Conservation (phyloP, 2,888 invertebrate species). For the Drosophila ochracea region DNA sequence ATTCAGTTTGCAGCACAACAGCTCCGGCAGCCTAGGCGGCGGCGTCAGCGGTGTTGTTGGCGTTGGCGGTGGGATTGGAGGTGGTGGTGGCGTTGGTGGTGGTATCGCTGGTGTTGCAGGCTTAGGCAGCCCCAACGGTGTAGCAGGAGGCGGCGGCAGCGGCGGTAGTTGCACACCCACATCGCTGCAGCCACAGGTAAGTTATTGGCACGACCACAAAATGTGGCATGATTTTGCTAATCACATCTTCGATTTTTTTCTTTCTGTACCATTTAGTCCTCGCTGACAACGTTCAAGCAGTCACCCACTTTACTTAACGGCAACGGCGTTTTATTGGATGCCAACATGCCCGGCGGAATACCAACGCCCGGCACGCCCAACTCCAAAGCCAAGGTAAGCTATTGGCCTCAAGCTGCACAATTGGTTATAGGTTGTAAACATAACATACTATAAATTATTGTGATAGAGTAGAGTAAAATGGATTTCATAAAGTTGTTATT, state of each 20-base stretch:
- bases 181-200: slow-evolving; percentile 84
- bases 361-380: slow-evolving; percentile 92
- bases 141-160: slow-evolving; percentile 38
- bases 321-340: slow-evolving; percentile 84
- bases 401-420: not conserved
- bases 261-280: slow-evolving; percentile 71
- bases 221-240: not conserved
- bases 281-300: slow-evolving; percentile 85
- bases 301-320: slow-evolving; percentile 85
- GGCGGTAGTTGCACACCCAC: slow-evolving; percentile 84
- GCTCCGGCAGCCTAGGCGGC: slow-evolving; percentile 85
- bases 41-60: slow-evolving; percentile 35
- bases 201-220: slow-evolving; percentile 4
- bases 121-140: slow-evolving; percentile 46
- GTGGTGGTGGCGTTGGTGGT: slow-evolving; percentile 22
- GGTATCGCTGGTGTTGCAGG: slow-evolving; percentile 52
- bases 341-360: slow-evolving; percentile 89
- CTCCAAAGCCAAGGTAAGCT: slow-evolving; percentile 90
- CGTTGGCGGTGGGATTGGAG: slow-evolving; percentile 40
- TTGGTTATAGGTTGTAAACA: not conserved
- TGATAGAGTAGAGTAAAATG: too few relatives aligned
- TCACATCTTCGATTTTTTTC: not conserved
- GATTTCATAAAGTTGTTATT: too few relatives aligned
- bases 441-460: not conserved
- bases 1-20: slow-evolving; percentile 85